Evolutionary conservation across 2,888 invertebrate species (phyloP).

Genomic region (Apantesis nais): DNA sequence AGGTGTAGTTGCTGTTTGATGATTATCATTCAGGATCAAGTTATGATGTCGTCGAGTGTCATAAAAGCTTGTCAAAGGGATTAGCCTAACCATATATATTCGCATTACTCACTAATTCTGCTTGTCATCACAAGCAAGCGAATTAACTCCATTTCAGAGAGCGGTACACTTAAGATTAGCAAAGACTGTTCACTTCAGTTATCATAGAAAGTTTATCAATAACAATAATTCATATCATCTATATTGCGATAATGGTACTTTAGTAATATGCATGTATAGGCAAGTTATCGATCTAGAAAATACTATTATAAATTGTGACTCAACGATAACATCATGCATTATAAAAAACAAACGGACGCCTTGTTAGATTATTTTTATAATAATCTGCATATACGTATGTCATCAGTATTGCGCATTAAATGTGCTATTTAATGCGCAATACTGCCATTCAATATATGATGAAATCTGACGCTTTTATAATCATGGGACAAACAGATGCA

Average conservation of each 20-base stretch:
- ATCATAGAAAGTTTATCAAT: not conserved
- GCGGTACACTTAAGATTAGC: not conserved
- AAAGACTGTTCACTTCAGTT: not conserved
- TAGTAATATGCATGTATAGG: not conserved
- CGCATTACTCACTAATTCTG: not conserved
- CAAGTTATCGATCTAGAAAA: conserved; percentile 4
- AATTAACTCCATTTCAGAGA: not conserved
- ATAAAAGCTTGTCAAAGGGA: too few species aligned
- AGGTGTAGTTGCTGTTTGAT: not conserved
- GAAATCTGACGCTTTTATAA: not conserved
- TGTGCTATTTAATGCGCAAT: not conserved
- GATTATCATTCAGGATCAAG: not conserved
- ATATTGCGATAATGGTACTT: not conserved
- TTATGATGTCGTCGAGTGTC: not conserved
- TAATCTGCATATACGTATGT: not conserved
- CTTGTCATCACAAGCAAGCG: not conserved
- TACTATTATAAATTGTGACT: conserved; percentile 7
- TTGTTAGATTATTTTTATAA: conserved; percentile 3
- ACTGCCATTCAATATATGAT: not conserved
- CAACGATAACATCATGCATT: not conserved
- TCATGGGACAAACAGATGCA: too few species aligned
- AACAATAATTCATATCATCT: not conserved
- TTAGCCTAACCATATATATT: too few species aligned
- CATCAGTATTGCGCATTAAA: too few species aligned
- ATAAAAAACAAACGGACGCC: conserved; percentile 2